Percentiles rank a stretch among this genome's conserved stretches.
Evolutionary conservation across 2,888 invertebrate species (phyloP).

Genomic region (Noctuana brunneofusca): DNA sequence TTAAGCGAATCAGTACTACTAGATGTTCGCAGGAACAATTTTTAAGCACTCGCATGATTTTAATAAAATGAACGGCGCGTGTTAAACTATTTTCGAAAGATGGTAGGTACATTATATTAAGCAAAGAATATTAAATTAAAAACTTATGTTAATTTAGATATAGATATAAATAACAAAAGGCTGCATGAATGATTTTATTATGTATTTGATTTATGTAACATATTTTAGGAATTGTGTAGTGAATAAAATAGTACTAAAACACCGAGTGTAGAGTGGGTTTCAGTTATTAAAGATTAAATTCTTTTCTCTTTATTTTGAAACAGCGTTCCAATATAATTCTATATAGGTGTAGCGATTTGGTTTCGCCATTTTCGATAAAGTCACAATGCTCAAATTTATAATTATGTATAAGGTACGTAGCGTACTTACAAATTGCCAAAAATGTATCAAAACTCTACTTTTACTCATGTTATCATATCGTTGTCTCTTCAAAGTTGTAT

Average conservation of each 20-base stretch:
- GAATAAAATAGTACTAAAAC: background rate
- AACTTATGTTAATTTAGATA: no score
- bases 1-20: no score
- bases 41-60: no score
- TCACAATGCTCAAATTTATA: conserved; percentile 46
- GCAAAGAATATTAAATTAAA: no score
- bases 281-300: background rate
- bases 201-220: no score
- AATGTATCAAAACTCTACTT: conserved; percentile 58
- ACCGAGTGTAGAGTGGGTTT: background rate
- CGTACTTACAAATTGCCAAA: conserved; percentile 56
- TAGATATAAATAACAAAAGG: no score
- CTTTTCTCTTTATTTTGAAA: background rate
- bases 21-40: no score
- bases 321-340: background rate
- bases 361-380: conserved; percentile 29
- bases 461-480: conserved; percentile 67
- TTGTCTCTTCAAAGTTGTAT: conserved; percentile 68
- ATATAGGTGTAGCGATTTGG: background rate
- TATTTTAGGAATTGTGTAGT: background rate
- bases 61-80: no score
- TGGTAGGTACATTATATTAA: no score
- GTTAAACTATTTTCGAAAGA: no score
- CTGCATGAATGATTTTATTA: no score
- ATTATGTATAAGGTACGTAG: conserved; percentile 43